phyloP scores from a whole-genome alignment of 2,888 invertebrate species.

The Acheta domesticus region DNA sequence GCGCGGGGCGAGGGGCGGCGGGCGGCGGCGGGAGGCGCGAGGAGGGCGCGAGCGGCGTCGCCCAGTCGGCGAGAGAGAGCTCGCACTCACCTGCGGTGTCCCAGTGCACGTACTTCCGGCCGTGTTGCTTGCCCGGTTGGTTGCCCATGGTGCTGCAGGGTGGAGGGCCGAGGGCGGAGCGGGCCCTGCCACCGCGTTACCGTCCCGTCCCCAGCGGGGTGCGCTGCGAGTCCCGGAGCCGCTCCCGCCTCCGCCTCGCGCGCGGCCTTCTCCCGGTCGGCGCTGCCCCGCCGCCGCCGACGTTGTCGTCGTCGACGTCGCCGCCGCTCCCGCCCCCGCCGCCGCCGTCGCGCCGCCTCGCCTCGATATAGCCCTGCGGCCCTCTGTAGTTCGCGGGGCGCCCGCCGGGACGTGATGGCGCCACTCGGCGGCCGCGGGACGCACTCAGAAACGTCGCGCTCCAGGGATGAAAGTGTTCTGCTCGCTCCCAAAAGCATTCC shows the following conservation, averaged over 20 bases:
- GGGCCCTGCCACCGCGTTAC: not conserved
- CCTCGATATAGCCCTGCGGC: too few relatives aligned
- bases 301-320: not conserved
- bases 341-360: too few relatives aligned
- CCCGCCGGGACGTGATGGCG: too few relatives aligned
- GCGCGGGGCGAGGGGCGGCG: too few relatives aligned
- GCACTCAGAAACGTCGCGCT: too few relatives aligned
- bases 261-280: not conserved
- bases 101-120: conserved; percentile 78
- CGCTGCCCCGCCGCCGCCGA: not conserved
- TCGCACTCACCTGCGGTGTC: conserved; percentile 71
- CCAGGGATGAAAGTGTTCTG: too few relatives aligned
- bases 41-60: not conserved
- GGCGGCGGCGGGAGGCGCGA: too few relatives aligned
- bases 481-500: too few relatives aligned
- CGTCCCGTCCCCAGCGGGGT: not conserved
- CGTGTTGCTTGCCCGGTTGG: conserved; percentile 58
- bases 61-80: not conserved
- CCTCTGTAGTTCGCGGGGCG: too few relatives aligned
- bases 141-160: conserved; percentile 57
- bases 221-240: not conserved
- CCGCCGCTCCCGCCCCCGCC: not conserved
- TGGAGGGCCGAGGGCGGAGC: not conserved
- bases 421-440: too few relatives aligned
- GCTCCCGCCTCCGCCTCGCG: not conserved